These are phyloP conservation scores for Syngnathus rostellatus DNA, from an alignment of 2,797 vertebrate genomes.

Conservation along the genomic window DNA sequence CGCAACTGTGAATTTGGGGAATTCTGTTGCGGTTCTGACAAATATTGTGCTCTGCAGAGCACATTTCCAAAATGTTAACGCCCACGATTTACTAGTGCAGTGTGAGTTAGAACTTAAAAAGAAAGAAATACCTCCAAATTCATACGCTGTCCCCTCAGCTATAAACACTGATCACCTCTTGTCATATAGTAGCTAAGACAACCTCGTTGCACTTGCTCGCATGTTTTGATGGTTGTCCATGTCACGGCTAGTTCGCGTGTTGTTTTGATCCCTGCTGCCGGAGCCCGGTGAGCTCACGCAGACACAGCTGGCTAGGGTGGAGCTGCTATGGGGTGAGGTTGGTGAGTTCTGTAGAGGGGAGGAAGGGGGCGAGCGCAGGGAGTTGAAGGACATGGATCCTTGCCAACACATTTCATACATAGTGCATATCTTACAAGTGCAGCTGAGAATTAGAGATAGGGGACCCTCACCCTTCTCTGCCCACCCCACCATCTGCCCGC, in stretches of 20 bases:
- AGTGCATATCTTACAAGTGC: constrained; percentile 63
- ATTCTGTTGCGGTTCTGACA: no score
- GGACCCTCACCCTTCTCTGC: constrained; percentile 52
- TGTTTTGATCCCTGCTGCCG: constrained; percentile 68
- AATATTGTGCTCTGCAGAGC: no score
- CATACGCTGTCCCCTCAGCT: background rate
- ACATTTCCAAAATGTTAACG: no score
- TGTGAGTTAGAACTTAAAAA: background rate
- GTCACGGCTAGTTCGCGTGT: constrained; percentile 59
- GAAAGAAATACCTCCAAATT: background rate
- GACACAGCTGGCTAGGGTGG: constrained; percentile 63
- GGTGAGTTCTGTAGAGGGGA: background rate
- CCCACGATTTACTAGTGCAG: background rate
- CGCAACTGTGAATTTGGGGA: no score
- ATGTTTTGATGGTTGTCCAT: constrained; percentile 51
- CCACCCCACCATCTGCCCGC: constrained; percentile 69
- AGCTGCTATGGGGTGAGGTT: constrained; percentile 38
- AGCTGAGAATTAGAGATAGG: constrained; percentile 55
- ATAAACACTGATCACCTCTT: constrained; percentile 18
- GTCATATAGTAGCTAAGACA: constrained; percentile 47
- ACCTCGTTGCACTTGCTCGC: constrained; percentile 33
- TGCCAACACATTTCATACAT: constrained; percentile 71
- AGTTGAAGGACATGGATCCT: constrained; percentile 71
- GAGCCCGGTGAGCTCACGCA: constrained; percentile 58
- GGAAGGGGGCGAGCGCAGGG: constrained; percentile 29